phyloP scores from a whole-genome alignment of 2,113 vertebrate species.

The Morphnarchus princeps region DNA sequence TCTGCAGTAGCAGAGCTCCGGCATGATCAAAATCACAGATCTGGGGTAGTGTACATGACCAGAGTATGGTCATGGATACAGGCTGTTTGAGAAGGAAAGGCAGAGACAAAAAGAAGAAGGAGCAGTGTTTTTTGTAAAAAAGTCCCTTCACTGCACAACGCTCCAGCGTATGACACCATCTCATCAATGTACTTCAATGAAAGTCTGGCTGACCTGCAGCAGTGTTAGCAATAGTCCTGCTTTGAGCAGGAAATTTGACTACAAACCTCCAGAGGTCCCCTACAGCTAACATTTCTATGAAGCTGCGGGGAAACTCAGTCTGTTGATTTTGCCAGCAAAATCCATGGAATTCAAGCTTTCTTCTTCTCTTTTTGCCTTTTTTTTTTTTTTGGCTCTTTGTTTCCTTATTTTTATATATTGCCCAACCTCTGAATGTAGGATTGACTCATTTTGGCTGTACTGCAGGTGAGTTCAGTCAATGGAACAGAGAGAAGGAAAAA shows the following conservation, averaged over 20 bases:
- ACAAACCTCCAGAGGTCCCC: neutral
- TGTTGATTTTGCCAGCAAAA: neutral
- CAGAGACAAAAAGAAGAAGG: neutral
- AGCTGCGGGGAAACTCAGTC: neutral
- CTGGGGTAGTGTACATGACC: neutral
- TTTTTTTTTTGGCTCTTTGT: neutral
- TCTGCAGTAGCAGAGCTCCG: neutral
- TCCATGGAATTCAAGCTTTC: neutral
- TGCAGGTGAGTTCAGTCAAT: neutral
- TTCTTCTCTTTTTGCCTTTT: neutral
- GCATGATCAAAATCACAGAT: neutral
- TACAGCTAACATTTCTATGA: neutral
- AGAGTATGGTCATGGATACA: neutral
- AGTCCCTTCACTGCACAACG: accelerated
- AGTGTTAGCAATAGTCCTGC: neutral
- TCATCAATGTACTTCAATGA: neutral
- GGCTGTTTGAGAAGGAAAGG: neutral
- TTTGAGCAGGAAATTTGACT: neutral
- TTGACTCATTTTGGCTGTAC: neutral
- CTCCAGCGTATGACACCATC: neutral
- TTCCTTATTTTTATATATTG: neutral
- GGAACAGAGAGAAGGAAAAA: neutral
- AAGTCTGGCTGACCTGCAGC: neutral
- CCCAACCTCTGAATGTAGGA: neutral
- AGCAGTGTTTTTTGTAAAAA: neutral